Evolutionary conservation across 2,797 vertebrate genomes (phyloP).

Genomic region (Chaunax sp.): DNA sequence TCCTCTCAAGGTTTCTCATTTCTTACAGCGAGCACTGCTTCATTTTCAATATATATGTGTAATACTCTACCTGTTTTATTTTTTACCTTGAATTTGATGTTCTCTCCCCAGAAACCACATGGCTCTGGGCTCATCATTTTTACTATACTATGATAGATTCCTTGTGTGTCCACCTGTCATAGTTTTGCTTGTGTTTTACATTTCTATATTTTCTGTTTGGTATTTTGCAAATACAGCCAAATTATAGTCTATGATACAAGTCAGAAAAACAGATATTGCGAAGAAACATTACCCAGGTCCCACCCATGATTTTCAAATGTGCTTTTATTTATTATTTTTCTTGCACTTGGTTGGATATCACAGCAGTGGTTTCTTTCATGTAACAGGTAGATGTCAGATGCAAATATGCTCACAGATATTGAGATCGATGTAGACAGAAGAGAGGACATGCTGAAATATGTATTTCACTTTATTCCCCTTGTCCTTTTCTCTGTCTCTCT

Average conservation of each 20-base stretch:
- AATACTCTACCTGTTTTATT: neutral
- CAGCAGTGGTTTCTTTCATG: neutral
- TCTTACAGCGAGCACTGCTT: neutral
- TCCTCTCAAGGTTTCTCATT: neutral
- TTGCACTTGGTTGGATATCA: neutral
- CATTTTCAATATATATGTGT: neutral
- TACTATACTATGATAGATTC: neutral
- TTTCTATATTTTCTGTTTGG: neutral
- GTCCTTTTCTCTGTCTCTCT: slow-evolving; percentile 23
- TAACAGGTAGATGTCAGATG: neutral
- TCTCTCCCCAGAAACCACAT: neutral
- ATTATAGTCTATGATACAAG: too few relatives aligned
- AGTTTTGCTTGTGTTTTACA: neutral
- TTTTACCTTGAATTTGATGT: neutral
- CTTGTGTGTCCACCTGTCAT: neutral
- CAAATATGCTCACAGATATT: slow-evolving; percentile 19
- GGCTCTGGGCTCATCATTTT: too few relatives aligned
- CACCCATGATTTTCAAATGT: neutral
- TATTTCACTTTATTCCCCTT: slow-evolving; percentile 12
- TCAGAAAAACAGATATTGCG: neutral
- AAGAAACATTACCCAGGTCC: neutral
- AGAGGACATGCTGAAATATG: slow-evolving; percentile 19
- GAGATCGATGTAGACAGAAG: slow-evolving; percentile 1
- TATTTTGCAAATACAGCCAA: neutral
- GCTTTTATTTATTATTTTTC: neutral